phyloP scores from a whole-genome alignment of 2,797 vertebrate species.

The Scarus forsteni region DNA sequence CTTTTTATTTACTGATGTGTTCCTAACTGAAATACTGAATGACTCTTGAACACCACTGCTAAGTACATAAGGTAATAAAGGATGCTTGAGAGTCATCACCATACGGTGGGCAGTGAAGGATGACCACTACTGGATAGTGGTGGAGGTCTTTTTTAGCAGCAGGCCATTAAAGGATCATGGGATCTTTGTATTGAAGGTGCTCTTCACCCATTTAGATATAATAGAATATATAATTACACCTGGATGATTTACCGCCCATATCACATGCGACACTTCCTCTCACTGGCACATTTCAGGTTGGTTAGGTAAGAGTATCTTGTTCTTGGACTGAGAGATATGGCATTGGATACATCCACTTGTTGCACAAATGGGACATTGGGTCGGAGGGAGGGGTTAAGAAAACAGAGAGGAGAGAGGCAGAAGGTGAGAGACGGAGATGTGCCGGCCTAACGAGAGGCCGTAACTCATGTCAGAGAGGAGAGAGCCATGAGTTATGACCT shows the following conservation, averaged over 20 bases:
- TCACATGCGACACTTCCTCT: slow-evolving; percentile 66
- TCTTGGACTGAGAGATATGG: slow-evolving; percentile 38
- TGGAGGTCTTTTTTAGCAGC: slow-evolving; percentile 45
- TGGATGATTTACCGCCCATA: slow-evolving; percentile 48
- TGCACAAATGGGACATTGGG: slow-evolving; percentile 19
- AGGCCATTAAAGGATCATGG: slow-evolving; percentile 42
- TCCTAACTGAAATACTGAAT: too few species aligned
- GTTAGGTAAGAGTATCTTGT: slow-evolving; percentile 64
- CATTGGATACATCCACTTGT: slow-evolving; percentile 53
- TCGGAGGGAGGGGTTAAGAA: background rate
- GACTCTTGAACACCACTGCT: background rate
- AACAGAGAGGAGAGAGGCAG: slow-evolving; percentile 14
- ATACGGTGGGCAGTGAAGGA: slow-evolving; percentile 64
- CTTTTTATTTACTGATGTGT: too few species aligned
- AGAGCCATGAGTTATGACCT: slow-evolving; percentile 71
- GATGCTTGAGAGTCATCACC: slow-evolving; percentile 31
- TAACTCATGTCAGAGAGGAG: slow-evolving; percentile 62
- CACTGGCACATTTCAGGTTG: slow-evolving; percentile 61
- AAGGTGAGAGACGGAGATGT: slow-evolving; percentile 61
- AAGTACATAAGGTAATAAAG: slow-evolving; percentile 26
- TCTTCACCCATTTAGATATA: slow-evolving; percentile 45
- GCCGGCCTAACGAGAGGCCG: slow-evolving; percentile 57
- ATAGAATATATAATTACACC: slow-evolving; percentile 69
- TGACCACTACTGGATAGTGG: slow-evolving; percentile 40
- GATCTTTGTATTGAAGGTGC: slow-evolving; percentile 48